phyloP scores from a whole-genome alignment of 2,113 vertebrate genomes.

The Pagrus major region DNA sequence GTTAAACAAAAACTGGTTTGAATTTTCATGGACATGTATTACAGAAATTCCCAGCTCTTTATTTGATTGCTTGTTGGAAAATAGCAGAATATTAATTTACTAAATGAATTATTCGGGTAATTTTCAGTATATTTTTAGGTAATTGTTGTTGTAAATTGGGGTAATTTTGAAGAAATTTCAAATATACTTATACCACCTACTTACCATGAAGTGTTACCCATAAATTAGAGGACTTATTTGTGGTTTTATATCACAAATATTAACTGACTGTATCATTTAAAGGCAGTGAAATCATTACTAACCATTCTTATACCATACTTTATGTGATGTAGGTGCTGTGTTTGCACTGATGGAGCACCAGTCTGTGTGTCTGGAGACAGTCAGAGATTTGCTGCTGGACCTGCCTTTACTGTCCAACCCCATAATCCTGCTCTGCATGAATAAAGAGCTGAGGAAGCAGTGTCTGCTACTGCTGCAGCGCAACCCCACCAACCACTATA shows the following conservation, averaged over 20 bases:
- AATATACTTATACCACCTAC: too few species aligned
- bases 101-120: too few species aligned
- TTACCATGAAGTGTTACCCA: too few species aligned
- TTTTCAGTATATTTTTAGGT: too few species aligned
- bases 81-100: too few species aligned
- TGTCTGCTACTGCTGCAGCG: conserved; percentile 63
- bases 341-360: conserved; percentile 70
- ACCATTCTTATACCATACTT: not conserved
- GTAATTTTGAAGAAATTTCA: too few species aligned
- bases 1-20: too few species aligned
- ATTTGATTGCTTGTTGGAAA: too few species aligned
- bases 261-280: not conserved
- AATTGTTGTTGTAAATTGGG: too few species aligned
- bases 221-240: not conserved
- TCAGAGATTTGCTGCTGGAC: conserved; percentile 77
- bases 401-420: conserved; percentile 77
- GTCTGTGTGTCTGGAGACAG: conserved; percentile 76
- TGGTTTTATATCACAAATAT: not conserved
- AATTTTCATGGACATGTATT: too few species aligned
- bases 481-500: not conserved
- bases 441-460: conserved; percentile 78
- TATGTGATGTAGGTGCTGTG: conserved; percentile 58
- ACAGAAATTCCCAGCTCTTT: too few species aligned
- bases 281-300: not conserved
- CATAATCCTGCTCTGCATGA: conserved; percentile 79